Base-by-base conservation (phyloP, 2,797 vertebrate species). In the Arremon brunneinucha region DNA sequence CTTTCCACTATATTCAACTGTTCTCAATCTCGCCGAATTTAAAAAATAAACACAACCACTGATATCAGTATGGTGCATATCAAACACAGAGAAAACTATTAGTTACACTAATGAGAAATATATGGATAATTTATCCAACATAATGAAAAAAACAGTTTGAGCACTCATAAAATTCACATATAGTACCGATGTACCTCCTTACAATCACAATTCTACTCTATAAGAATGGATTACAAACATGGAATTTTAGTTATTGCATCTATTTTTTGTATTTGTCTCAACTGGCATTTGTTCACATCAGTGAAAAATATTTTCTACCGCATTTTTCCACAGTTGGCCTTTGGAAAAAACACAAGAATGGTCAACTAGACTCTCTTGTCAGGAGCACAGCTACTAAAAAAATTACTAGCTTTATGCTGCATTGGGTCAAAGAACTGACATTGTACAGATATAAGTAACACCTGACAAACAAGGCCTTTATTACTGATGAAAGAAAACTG, bases 391-490 rank as follows among this genome's bases (percentile, higher is more conserved):
- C 5, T 59, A 22, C 21, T 76, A 16, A 24, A 46, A 35, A 75
- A 52, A 27, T n/a, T 49, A 37, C 4, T 68, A 44, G 32, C 35
- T 86, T 77, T 63, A 72, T 34, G 37, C 30, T 79, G 62, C 23
- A 41, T 8, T 79, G 34, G 50, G 49, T 65, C 56, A 84, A 87
- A 76, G 30, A 83, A 72, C 17, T 56, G 59, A 79, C 26, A 57
- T 0, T 8, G 24, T 30, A 72, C 15, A 56, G 52, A 52, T 49
- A 14, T 1, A 78, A 78, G 37, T 0, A 0, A 67, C n/a, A 60
- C 11, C 20, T 68, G 56, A 90, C 27, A 89, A 90, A 74, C 41
- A 79, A 80, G 32, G 59, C 4, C 34, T 57, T 57, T 64, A 35
- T n/a, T 71, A 75, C 19, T 17, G 24, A 92, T 30, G 18, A 62